Conservation (phyloP, 2,888 invertebrate species). For the Tortricodes alternella region DNA sequence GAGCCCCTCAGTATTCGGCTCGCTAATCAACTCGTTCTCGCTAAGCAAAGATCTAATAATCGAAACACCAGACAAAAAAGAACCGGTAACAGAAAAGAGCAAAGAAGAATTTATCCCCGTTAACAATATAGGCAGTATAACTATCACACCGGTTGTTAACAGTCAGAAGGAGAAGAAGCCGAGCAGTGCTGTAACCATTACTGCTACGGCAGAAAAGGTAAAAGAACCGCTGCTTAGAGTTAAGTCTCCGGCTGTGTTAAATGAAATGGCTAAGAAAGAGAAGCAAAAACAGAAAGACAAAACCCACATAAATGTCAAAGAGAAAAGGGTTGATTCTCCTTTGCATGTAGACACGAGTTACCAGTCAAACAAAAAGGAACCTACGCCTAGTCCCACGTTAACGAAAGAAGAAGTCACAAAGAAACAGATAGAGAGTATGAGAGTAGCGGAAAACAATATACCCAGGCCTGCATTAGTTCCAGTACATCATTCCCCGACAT, state of each 20-base stretch:
- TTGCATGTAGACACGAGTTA: conserved; percentile 65
- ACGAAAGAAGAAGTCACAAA: conserved; percentile 58
- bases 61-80: conserved; percentile 57
- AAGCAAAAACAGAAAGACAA: conserved; percentile 47
- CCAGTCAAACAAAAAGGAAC: conserved; percentile 54
- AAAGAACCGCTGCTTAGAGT: conserved; percentile 64
- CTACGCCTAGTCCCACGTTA: conserved; percentile 53
- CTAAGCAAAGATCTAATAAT: conserved; percentile 59
- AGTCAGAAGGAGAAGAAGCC: conserved; percentile 51
- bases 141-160: conserved; percentile 69
- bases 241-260: conserved; percentile 71
- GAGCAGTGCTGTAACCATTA: conserved; percentile 15
- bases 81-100: conserved; percentile 43
- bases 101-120: conserved; percentile 67
- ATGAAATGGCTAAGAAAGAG: conserved; percentile 65
- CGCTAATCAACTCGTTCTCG: conserved; percentile 53
- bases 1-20: conserved; percentile 46
- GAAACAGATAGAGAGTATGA: conserved; percentile 66
- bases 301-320: conserved; percentile 40
- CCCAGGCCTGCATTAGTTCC: conserved; percentile 67
- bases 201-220: conserved; percentile 38
- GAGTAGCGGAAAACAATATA: conserved; percentile 66
- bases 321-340: conserved; percentile 53
- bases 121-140: conserved; percentile 73
- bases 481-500: conserved; percentile 70